A percentile compares a stretch with the other conserved stretches of the same genome.
phyloP scores from a whole-genome alignment of 2,797 vertebrate species.

The Pipistrellus pipistrellus region DNA sequence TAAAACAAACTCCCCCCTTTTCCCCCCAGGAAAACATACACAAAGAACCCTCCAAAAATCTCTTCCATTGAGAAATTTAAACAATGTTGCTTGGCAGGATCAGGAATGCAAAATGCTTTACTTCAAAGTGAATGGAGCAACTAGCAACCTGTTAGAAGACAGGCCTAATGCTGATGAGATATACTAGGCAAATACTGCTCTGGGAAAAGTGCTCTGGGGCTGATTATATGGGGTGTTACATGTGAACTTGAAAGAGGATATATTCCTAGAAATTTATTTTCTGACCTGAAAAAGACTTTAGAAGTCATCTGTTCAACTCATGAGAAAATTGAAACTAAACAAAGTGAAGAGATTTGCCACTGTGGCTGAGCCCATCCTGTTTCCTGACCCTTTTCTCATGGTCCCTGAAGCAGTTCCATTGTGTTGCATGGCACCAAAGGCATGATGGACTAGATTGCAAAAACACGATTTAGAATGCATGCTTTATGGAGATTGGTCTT shows the following conservation, averaged over 20 bases:
- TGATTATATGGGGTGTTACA: not conserved
- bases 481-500: not conserved
- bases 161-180: not conserved
- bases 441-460: not conserved
- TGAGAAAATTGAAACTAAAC: not conserved
- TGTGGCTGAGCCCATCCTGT: not conserved
- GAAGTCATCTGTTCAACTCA: not conserved
- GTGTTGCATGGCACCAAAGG: not conserved
- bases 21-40: not conserved
- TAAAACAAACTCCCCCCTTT: not conserved
- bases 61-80: not conserved
- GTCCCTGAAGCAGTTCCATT: not conserved
- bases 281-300: not conserved
- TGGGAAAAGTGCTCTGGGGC: not conserved
- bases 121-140: not conserved
- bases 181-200: not conserved
- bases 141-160: not conserved
- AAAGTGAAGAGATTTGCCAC: not conserved
- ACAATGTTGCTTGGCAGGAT: not conserved
- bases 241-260: not conserved
- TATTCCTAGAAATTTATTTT: constrained; percentile 16
- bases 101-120: not conserved
- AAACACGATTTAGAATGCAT: not conserved
- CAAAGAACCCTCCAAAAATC: not conserved
- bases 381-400: not conserved